These are phyloP conservation scores for Gallinago paraguaiae DNA, from an alignment of 2,113 vertebrate genomes.

Conservation along the genomic window DNA sequence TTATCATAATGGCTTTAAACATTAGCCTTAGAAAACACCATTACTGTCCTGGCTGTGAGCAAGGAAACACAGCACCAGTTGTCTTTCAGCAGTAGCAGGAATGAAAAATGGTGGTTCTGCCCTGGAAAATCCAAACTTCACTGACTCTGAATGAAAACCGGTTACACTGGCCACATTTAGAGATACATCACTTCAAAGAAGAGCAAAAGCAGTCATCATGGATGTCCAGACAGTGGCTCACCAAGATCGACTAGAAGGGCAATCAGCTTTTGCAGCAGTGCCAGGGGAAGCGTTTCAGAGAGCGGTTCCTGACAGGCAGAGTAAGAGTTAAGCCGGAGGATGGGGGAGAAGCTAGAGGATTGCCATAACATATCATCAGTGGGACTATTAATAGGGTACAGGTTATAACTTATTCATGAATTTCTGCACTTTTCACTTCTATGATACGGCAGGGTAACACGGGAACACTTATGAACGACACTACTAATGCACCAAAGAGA, in stretches of 20 bases:
- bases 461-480: slow-evolving; percentile 30
- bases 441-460: not conserved
- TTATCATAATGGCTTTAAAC: not conserved
- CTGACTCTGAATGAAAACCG: not conserved
- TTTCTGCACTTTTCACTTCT: slow-evolving; percentile 53
- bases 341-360: not conserved
- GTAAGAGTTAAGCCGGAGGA: slow-evolving; percentile 3
- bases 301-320: not conserved
- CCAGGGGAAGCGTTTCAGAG: not conserved
- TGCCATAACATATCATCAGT: slow-evolving; percentile 51
- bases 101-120: not conserved
- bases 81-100: not conserved
- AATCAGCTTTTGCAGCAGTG: not conserved
- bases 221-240: not conserved
- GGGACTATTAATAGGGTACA: slow-evolving; percentile 58
- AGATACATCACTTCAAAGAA: not conserved
- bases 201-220: not conserved
- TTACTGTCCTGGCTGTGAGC: not conserved
- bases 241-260: not conserved
- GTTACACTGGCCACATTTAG: not conserved
- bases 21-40: not conserved
- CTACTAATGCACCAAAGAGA: slow-evolving; percentile 52
- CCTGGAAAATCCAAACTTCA: not conserved
- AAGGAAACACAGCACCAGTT: not conserved
- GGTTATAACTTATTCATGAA: slow-evolving; percentile 68